phyloP scores from a whole-genome alignment of 2,797 vertebrate genomes.

The Coccyzus lansbergi region DNA sequence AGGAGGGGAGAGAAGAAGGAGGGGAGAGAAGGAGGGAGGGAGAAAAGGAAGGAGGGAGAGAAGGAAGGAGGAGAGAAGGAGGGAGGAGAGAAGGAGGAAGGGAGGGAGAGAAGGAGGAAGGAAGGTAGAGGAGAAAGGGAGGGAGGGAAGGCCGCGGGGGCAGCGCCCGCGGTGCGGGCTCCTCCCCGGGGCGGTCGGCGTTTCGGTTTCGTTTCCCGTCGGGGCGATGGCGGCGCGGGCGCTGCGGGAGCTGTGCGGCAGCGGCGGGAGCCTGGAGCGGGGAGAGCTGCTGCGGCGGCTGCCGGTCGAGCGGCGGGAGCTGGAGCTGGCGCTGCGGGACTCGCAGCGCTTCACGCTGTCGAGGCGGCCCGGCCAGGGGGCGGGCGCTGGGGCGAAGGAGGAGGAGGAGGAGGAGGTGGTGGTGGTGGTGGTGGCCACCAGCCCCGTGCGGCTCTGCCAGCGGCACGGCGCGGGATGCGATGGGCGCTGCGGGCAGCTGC shows the following conservation, averaged over 20 bases:
- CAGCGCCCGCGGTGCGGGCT: too few relatives aligned
- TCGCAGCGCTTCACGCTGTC: conserved; percentile 26
- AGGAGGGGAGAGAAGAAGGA: too few relatives aligned
- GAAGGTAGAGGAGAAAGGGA: too few relatives aligned
- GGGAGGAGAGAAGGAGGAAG: too few relatives aligned
- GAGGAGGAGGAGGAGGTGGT: background rate
- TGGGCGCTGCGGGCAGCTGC: conserved; percentile 80
- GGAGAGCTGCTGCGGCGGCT: conserved; percentile 54
- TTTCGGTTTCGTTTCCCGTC: conserved; percentile 58
- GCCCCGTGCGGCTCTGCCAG: conserved; percentile 80
- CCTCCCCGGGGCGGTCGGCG: too few relatives aligned
- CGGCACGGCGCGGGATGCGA: conserved; percentile 70
- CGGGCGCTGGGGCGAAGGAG: background rate
- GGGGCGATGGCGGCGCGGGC: too few relatives aligned
- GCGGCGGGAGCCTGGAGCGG: conserved; percentile 70
- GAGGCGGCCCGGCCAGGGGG: background rate
- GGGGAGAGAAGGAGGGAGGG: too few relatives aligned
- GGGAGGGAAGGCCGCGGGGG: too few relatives aligned
- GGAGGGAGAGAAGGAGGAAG: too few relatives aligned
- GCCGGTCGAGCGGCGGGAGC: background rate
- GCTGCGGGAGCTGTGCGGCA: conserved; percentile 62
- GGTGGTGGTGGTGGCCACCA: conserved; percentile 68
- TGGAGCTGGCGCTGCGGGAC: background rate
- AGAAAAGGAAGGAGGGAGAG: too few relatives aligned
- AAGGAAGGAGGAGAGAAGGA: too few relatives aligned